These are phyloP conservation scores for Ageneiosus marmoratus DNA, from an alignment of 2,113 vertebrate species.

Conservation along the genomic window DNA sequence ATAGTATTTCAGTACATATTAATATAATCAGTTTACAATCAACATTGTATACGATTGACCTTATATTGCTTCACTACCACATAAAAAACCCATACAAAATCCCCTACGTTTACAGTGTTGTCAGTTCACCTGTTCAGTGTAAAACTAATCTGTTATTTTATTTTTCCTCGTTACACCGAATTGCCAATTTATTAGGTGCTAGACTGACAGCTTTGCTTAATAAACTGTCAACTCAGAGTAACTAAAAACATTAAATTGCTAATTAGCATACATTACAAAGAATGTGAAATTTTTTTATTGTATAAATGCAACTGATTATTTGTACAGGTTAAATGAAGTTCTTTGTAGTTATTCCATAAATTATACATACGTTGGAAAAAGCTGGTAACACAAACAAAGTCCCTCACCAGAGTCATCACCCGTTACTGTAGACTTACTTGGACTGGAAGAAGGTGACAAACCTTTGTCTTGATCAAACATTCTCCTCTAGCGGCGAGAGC, in stretches of 20 bases:
- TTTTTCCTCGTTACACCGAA: not conserved
- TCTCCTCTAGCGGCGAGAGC: slow-evolving; percentile 1
- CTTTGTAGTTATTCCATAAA: not conserved
- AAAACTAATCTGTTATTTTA: not conserved
- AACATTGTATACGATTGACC: not conserved
- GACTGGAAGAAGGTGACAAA: not conserved
- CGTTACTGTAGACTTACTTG: not conserved
- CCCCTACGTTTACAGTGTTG: not conserved
- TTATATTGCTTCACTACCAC: not conserved
- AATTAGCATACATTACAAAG: not conserved
- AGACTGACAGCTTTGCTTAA: not conserved
- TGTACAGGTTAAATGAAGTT: not conserved
- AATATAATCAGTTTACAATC: not conserved
- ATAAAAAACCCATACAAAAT: not conserved
- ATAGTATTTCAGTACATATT: not conserved
- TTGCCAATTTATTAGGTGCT: not conserved
- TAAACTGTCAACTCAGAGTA: not conserved
- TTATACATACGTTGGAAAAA: not conserved
- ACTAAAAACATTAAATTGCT: not conserved
- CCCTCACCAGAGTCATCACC: not conserved
- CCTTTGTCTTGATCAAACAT: slow-evolving; percentile 9
- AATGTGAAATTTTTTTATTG: not conserved
- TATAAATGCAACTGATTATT: not conserved
- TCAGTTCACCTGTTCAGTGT: not conserved
- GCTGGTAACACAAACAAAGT: not conserved